Evolutionary conservation across 2,888 invertebrate species (phyloP), one percentile per base, ranked within the genome.

Genomic region (Eutolmus rufibarbis): DNA sequence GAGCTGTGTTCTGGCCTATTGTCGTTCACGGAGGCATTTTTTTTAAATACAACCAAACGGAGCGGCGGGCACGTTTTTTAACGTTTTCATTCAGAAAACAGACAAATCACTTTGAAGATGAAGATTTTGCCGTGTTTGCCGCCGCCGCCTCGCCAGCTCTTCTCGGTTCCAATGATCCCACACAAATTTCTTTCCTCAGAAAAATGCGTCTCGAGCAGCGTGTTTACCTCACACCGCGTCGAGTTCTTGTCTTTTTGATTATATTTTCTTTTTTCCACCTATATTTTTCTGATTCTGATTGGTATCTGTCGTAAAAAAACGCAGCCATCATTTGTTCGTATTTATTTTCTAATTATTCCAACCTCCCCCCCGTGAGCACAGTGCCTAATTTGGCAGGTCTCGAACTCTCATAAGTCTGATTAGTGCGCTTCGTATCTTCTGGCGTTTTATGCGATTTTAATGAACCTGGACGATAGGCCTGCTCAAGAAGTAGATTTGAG

Each of bases 331-430:
- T 82, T 82, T 82, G 82, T 82, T 31, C 57, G 23, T 82, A 82
- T 66, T 82, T 82, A 82, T 82, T 82, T 82, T 57, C 82, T 82
- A 82, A 81, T 81, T 84, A 74, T 84, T 74, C 19, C n/a, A 74
- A 51, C 46, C 37, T 85, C 43, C 40, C 66, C 66, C 28, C 23
- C 23, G 66, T 23, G 66, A 4, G 56, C 66, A 28, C 28, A 12
- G 66, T 9, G 46, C 43, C 31, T 85, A 85, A 85, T 85, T 85
- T 85, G 74, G 85, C 85, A 46, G 43, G 40, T 43, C n/a, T 74
- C 40, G 12, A 28, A 46, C 12, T 43, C 46, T n/a, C 43, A 12
- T 46, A 46, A 12, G 28, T 2, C 51, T 74, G 56, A 74, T 74
- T 85, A 74, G 40, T 12, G 74, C 8, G 66, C 5, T 23, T 2